Evolutionary conservation across 2,797 vertebrate genomes (phyloP), one percentile per base, ranked within the genome.

Genomic region (Dicrostonyx torquatus): DNA sequence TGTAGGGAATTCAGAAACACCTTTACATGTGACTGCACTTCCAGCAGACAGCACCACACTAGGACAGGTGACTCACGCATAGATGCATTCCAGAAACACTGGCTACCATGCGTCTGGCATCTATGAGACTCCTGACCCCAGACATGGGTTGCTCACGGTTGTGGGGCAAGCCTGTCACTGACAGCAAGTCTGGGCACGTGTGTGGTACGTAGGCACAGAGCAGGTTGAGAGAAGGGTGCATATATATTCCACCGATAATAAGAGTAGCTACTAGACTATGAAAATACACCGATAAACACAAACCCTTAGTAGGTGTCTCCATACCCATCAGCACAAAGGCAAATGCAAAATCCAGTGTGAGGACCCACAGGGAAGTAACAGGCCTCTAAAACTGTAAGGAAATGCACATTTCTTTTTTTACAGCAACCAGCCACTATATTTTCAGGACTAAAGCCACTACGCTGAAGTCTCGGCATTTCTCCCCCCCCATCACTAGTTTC

Each of bases 381-480:
- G 12, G 18, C 2, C 43, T 78, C 72, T 15, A 6, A 48, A 43
- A 26, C 2, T 15, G n/a, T 0, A 11, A 72, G 75, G 12, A 20
- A 76, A 84, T 2, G 29, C 20, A 18, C 43, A 1, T 17, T 22
- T 7, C 2, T 76, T 29, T 7, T 2, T 76, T 29, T 37, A 12
- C 6, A 11, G 34, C 15, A n/a, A 64, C 73, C 82, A 31, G 85
- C 48, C 11, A 31, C 53, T 77, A 60, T 96, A 96, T 92, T 94
- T 70, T 48, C 60, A 48, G 92, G n/a, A 95, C 70, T 68, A 90
- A 94, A 89, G 78, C 31, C 85, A 76, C 43, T 90, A 93, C 40
- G 55, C 79, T 95, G 70, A 88, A 62, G 94, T 31, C 77, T 90
- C 86, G 91, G 78, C 45, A 84, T 95, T 92, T 60, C 70, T 92